Base-by-base conservation (phyloP, 1,140 invertebrate genomes). In the Aphis craccivora region DNA sequence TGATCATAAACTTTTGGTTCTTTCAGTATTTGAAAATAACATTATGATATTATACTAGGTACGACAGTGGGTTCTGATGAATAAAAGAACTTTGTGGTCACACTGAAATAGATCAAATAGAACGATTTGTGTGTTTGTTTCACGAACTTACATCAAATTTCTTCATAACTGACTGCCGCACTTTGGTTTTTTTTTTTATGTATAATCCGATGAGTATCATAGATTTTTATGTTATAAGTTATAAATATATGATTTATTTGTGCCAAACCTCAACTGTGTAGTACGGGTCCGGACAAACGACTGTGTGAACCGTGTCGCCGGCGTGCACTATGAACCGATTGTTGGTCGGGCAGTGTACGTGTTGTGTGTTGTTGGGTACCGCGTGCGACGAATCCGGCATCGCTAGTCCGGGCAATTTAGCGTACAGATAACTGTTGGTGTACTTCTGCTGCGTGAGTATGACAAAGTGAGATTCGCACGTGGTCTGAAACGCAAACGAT, bases 321-420 rank as follows among this genome's bases (percentile, higher is more conserved):
- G 97, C 96, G 94, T 97, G 97, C 8, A 98, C 96, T 2, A 97
- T 96, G 93, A 98, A 97, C 45, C 97, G 95, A 95, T 98, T 98
- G 67, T 95, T 96, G 23, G 97, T 97, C 22, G 95, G 95, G 94
- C 97, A 98, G 86, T 96, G 90, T 1, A 94, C 91, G 40, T 76
- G 88, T 20, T 83, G 86, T 7, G 60, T 81, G 43, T 93, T 93
- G 93, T 94, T 94, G 7, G 94, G 51, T 25, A 94, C 94, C 2
- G 93, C 60, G 35, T 94, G 83, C 55, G 91, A 84, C 18, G 94
- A 93, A 2, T 94, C 94, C n/a, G 94, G 96, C 94, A 97, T 96
- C 37, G 97, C 95, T 37, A 96, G 95, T 3, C 97, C 97, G 84
- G 96, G 96, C 81, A 97, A 96, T 95, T 97, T 97, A 11, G 97